A percentile compares a stretch with the other conserved stretches of the same genome.
phyloP scores from a whole-genome alignment of 1,140 invertebrate species.

The Magallana gigas region DNA sequence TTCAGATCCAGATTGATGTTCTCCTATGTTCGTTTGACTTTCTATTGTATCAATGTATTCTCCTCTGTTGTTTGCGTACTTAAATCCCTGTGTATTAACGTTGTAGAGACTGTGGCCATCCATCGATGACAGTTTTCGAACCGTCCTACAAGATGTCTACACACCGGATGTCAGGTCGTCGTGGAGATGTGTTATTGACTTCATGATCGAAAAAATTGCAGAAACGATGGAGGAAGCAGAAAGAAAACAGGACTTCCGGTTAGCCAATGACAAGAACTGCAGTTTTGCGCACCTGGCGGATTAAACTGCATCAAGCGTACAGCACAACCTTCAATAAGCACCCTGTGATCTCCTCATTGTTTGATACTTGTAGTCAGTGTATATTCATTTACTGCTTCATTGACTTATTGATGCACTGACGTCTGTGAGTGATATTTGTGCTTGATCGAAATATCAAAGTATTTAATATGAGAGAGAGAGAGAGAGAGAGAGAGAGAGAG shows the following conservation, averaged over 20 bases:
- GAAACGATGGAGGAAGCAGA: slow-evolving; percentile 30
- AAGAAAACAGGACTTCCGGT: slow-evolving; percentile 19
- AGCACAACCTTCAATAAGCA: slow-evolving; percentile 1
- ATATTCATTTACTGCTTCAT: no score
- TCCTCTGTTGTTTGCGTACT: no score
- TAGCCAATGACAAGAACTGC: slow-evolving; percentile 1
- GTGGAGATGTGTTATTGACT: slow-evolving; percentile 32
- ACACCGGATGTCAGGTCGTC: slow-evolving; percentile 12
- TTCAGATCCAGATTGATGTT: no score
- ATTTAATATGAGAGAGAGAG: neutral
- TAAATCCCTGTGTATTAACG: no score
- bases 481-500: slow-evolving; percentile 5
- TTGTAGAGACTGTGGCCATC: slow-evolving; percentile 39
- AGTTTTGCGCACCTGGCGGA: slow-evolving; percentile 10
- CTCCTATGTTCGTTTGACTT: no score
- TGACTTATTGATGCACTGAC: no score
- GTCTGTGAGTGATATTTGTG: no score
- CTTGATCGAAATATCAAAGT: neutral
- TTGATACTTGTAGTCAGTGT: no score
- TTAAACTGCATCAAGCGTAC: neutral
- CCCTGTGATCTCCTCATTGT: neutral
- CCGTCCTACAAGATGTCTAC: slow-evolving; percentile 23
- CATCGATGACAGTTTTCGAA: slow-evolving; percentile 29
- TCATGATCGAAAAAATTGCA: slow-evolving; percentile 33
- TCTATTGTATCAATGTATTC: no score